These are phyloP conservation scores for Diprion similis DNA, from an alignment of 1,140 invertebrate genomes.

Conservation along the genomic window DNA sequence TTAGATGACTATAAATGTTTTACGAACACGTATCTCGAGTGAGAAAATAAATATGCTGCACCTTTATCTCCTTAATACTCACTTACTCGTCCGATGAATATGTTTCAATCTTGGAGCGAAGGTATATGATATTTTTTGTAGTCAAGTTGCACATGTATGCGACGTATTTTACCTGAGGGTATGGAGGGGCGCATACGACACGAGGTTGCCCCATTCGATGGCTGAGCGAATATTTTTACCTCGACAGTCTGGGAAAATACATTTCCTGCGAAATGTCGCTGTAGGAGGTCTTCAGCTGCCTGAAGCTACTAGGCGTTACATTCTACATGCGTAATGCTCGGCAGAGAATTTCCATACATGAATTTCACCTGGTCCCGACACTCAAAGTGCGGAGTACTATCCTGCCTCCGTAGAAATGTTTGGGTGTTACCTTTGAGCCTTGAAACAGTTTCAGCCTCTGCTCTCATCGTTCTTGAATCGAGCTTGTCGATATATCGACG, in stretches of 20 bases:
- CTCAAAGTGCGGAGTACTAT: background rate
- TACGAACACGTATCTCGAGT: too few species aligned
- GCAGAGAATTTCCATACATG: conserved; percentile 54
- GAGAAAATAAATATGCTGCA: too few species aligned
- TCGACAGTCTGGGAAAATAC: conserved; percentile 44
- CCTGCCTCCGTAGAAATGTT: background rate
- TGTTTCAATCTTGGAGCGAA: too few species aligned
- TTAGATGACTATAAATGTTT: too few species aligned
- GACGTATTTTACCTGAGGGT: background rate
- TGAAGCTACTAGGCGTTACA: conserved; percentile 39
- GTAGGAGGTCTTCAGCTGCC: conserved; percentile 49
- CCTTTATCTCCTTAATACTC: too few species aligned
- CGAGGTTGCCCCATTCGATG: conserved; percentile 11
- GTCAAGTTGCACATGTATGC: too few species aligned
- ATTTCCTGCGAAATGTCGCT: conserved; percentile 50
- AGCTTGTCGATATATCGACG: too few species aligned
- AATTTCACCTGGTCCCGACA: conserved; percentile 42
- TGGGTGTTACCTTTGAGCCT: background rate
- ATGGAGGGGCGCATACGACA: too few species aligned
- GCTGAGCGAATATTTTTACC: conserved; percentile 49
- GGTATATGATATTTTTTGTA: too few species aligned
- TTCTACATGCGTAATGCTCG: conserved; percentile 55
- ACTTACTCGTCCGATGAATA: too few species aligned
- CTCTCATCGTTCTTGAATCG: too few species aligned
- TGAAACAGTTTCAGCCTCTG: background rate